Base-by-base conservation (phyloP, 2,113 vertebrate genomes). In the Canis aureus region DNA sequence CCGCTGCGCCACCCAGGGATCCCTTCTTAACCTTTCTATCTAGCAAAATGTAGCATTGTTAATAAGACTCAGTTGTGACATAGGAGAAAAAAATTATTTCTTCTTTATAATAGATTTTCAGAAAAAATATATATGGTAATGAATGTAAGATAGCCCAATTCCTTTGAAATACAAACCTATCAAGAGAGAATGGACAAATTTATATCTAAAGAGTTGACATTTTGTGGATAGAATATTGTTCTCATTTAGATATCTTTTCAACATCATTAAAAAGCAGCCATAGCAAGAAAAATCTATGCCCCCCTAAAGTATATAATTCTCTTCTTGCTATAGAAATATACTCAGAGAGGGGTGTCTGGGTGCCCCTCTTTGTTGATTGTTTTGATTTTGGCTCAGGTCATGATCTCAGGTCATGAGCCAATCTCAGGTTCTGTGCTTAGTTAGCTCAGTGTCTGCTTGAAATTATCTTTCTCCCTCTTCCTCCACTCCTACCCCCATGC, bases 1-100 rank as follows among this genome's bases (percentile, higher is more conserved):
- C n/a, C n/a, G n/a, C n/a, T n/a, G n/a, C n/a, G n/a, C n/a, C n/a
- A n/a, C n/a, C n/a, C n/a, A n/a, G n/a, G n/a, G n/a, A n/a, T n/a
- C n/a, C n/a, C 35, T 91, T 32, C 32, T 85, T 78, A 88, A 66
- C 5, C n/a, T 74, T 71, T 85, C 11, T 71, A 25, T 43, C 8
- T n/a, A 97, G 87, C 13, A 51, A 84, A 96, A 22, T 32, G 0
- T 66, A 71, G 17, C 57, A 91, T 85, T 81, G 71, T 88, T 20
- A 80, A 81, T 91, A 49, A 91, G 53, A 84, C n/a, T 91, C 8
- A 20, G 19, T 87, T 91, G 51, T 80, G 51, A 57, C 23, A 84
- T 8, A 91, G 22, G 76, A 91, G 38, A 73, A 23, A 95, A 88
- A 43, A n/a, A 5, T 23, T 3, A 43, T 73, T 86, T 96, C 89